Conservation (phyloP, 2,797 vertebrate species). For the Urophycis tenuis region DNA sequence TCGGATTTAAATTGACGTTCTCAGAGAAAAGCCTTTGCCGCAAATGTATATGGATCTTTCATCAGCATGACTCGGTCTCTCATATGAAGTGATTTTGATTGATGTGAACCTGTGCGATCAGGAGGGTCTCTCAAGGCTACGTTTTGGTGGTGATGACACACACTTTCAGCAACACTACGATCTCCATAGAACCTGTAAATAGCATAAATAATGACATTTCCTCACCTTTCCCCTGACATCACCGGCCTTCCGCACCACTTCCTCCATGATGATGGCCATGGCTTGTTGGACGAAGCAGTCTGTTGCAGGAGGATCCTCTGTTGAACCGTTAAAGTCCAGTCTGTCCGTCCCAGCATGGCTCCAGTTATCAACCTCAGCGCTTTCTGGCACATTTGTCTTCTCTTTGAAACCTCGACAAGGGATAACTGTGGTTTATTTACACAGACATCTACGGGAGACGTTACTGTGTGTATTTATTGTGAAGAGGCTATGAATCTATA, state of each 20-base stretch:
- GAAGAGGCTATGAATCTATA: not conserved
- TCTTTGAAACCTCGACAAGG: not conserved
- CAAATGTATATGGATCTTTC: not conserved
- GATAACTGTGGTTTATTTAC: not conserved
- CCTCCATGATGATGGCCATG: constrained; percentile 73
- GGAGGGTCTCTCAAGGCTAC: not conserved
- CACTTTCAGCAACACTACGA: not conserved
- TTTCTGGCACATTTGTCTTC: not conserved
- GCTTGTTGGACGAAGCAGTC: constrained; percentile 76
- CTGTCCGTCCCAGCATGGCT: constrained; percentile 58
- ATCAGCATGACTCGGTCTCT: not conserved
- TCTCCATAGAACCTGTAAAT: not conserved
- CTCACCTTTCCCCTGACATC: constrained; percentile 74
- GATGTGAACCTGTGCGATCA: not conserved
- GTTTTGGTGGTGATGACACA: not conserved
- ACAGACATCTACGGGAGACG: not conserved
- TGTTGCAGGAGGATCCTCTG: constrained; percentile 61
- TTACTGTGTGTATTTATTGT: not conserved
- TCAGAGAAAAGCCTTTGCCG: not conserved
- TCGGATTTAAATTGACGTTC: not conserved
- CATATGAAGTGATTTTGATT: no score
- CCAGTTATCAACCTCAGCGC: not conserved
- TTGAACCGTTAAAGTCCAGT: constrained; percentile 65
- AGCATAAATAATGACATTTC: constrained; percentile 24
- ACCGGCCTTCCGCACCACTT: constrained; percentile 72